Percentiles rank a stretch among this genome's conserved stretches.
phyloP scores from a whole-genome alignment of 2,797 vertebrate species.

The Percopsis omiscomaycus region DNA sequence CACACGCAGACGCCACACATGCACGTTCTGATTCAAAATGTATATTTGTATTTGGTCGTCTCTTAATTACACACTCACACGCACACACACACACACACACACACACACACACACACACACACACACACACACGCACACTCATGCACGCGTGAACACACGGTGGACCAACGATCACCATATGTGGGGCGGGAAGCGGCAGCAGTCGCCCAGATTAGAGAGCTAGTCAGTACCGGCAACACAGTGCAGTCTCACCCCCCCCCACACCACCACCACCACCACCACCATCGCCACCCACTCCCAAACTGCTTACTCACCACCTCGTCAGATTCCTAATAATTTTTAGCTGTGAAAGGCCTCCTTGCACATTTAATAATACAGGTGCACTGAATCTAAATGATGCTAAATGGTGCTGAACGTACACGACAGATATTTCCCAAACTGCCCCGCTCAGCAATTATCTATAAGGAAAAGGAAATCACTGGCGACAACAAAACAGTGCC shows the following conservation, averaged over 20 bases:
- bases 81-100: constrained; percentile 21
- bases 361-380: constrained; percentile 12
- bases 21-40: neutral
- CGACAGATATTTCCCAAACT: constrained; percentile 4
- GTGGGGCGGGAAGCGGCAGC: constrained; percentile 61
- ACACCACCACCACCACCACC: neutral
- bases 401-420: neutral
- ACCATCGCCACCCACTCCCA: neutral
- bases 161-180: constrained; percentile 61
- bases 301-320: neutral
- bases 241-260: constrained; percentile 47
- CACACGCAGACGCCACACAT: neutral
- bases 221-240: constrained; percentile 61
- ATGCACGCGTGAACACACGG: constrained; percentile 20
- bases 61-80: neutral
- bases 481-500: constrained; percentile 29
- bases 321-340: neutral
- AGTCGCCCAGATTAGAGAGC: constrained; percentile 65
- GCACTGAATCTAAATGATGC: neutral
- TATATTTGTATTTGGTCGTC: neutral
- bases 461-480: constrained; percentile 26
- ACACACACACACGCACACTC: neutral
- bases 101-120: constrained; percentile 11
- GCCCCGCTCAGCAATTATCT: constrained; percentile 5
- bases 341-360: neutral